Percentiles rank a stretch among this genome's conserved stretches.
Evolutionary conservation across 1,140 invertebrate species (phyloP).

Genomic region (Nephotettix cincticeps): DNA sequence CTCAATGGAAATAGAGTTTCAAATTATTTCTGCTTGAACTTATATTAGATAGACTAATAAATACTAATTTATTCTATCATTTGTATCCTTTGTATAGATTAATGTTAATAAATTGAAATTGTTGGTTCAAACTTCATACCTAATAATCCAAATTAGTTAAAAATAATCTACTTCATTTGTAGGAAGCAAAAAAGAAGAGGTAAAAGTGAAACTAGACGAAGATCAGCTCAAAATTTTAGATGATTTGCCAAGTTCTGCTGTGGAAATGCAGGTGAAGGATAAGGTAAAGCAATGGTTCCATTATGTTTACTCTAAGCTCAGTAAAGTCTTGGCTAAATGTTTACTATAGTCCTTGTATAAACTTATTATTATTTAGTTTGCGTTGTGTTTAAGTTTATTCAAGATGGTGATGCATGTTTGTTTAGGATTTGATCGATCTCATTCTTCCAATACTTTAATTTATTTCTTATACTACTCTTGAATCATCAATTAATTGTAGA

Average conservation of each 20-base stretch:
- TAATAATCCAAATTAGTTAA: not conserved
- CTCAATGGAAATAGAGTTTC: not conserved
- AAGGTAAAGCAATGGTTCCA: constrained; percentile 64
- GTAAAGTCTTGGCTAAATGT: too few species aligned
- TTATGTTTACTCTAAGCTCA: too few species aligned
- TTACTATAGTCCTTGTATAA: too few species aligned
- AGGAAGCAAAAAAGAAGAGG: constrained; percentile 59
- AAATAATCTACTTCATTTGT: constrained; percentile 35
- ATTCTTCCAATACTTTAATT: too few species aligned
- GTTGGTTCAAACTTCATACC: too few species aligned
- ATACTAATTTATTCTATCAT: not conserved
- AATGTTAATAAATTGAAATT: too few species aligned
- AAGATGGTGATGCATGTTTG: too few species aligned
- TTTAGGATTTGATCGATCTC: too few species aligned
- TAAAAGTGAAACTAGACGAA: constrained; percentile 70
- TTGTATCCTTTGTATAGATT: not conserved
- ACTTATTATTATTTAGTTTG: too few species aligned
- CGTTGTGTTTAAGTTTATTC: too few species aligned
- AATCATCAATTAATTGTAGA: too few species aligned
- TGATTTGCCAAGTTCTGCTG: constrained; percentile 88
- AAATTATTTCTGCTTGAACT: not conserved
- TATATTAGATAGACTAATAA: not conserved
- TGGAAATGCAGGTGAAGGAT: constrained; percentile 94
- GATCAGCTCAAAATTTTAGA: constrained; percentile 78
- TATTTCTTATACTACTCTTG: too few species aligned